Percentiles rank a stretch among this genome's conserved stretches.
Evolutionary conservation across 2,113 vertebrate genomes (phyloP).

Genomic region (Ondatra zibethicus): DNA sequence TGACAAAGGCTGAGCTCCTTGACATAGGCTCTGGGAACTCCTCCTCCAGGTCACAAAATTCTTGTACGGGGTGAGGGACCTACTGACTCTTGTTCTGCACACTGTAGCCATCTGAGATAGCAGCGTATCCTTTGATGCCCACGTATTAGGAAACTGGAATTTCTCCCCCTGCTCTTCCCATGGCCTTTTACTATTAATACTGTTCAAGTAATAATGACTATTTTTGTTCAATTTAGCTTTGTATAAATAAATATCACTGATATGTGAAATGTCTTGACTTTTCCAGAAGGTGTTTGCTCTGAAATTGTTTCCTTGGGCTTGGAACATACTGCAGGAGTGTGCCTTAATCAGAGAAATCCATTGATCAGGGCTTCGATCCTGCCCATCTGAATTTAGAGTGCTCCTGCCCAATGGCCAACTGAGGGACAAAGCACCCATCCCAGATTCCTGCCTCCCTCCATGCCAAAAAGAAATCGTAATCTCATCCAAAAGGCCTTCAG

Average conservation of each 20-base stretch:
- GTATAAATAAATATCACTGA: neutral
- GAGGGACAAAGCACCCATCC: neutral
- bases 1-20: neutral
- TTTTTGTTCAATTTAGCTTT: neutral
- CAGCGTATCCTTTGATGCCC: neutral
- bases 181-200: neutral
- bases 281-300: neutral
- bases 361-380: neutral
- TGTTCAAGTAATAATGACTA: neutral
- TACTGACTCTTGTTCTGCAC: neutral
- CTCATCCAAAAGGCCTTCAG: too few species aligned
- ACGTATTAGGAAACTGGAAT: neutral
- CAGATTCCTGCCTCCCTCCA: neutral
- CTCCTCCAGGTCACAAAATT: neutral
- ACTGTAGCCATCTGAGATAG: neutral
- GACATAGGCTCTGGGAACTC: neutral
- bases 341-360: neutral
- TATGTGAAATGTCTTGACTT: neutral
- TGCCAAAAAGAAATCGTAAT: neutral
- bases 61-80: neutral
- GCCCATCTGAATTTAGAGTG: neutral
- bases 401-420: neutral
- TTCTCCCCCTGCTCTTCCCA: neutral
- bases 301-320: neutral
- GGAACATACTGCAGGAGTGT: neutral